Conservation (phyloP, 2,113 vertebrate species). For the Xenopus tropicalis region DNA sequence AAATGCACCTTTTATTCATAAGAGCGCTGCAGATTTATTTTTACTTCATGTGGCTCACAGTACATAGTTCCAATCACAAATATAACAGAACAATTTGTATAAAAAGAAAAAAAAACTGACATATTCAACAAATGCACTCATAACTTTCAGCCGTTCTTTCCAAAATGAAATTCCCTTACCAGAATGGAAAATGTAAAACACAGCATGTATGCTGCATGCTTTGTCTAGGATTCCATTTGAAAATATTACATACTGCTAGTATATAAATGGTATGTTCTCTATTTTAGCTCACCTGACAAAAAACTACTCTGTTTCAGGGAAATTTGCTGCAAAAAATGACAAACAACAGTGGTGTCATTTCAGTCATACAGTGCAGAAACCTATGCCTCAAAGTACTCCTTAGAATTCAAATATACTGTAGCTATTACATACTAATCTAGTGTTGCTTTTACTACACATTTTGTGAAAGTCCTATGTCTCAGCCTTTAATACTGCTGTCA, state of each 20-base stretch:
- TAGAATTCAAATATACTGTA: too few relatives aligned
- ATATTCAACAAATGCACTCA: slow-evolving; percentile 29
- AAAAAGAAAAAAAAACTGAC: slow-evolving; percentile 29
- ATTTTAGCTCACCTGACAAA: slow-evolving; percentile 36
- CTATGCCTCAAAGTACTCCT: neutral
- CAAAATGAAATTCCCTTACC: slow-evolving; percentile 37
- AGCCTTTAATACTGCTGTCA: too few relatives aligned
- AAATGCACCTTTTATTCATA: slow-evolving; percentile 15
- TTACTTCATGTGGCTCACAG: neutral
- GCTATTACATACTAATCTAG: too few relatives aligned
- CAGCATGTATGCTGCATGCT: slow-evolving; percentile 34
- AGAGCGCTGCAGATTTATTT: neutral
- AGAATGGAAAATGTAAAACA: slow-evolving; percentile 42
- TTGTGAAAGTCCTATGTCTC: too few relatives aligned
- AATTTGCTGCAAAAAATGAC: slow-evolving; percentile 28
- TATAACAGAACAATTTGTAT: slow-evolving; percentile 35
- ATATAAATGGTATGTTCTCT: slow-evolving; percentile 39
- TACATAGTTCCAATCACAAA: slow-evolving; percentile 15
- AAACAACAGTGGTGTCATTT: slow-evolving; percentile 18
- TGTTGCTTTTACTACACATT: too few relatives aligned
- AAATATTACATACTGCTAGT: slow-evolving; percentile 37
- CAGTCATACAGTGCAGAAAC: neutral
- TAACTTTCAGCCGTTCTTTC: slow-evolving; percentile 28
- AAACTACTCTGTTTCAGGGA: slow-evolving; percentile 27
- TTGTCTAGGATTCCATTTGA: slow-evolving; percentile 39